Conservation (phyloP, 2,888 invertebrate species). For the Mesoligia furuncula region DNA sequence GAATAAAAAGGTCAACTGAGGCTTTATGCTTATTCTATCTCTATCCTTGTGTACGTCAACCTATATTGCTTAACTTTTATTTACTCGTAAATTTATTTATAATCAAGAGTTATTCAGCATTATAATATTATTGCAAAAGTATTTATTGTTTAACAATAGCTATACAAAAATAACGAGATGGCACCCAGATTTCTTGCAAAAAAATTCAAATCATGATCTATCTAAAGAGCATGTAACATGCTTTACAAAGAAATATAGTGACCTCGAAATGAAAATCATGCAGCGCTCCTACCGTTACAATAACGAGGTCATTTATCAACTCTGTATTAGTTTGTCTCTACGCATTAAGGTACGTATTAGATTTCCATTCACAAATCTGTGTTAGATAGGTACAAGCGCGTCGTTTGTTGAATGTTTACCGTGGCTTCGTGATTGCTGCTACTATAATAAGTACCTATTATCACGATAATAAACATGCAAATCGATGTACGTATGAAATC, state of each 20-base stretch:
- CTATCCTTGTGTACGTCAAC: slow-evolving; percentile 76
- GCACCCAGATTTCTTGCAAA: slow-evolving; percentile 62
- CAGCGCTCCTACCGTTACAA: slow-evolving; percentile 87
- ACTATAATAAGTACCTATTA: slow-evolving; percentile 63
- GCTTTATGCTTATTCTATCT: slow-evolving; percentile 72
- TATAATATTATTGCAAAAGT: slow-evolving; percentile 47
- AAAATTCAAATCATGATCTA: slow-evolving; percentile 77
- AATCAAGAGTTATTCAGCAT: slow-evolving; percentile 76
- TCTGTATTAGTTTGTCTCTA: slow-evolving; percentile 86
- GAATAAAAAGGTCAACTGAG: slow-evolving; percentile 73
- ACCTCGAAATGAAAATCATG: slow-evolving; percentile 89
- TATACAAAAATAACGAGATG: slow-evolving; percentile 15
- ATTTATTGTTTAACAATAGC: slow-evolving; percentile 25
- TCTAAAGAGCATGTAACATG: slow-evolving; percentile 84
- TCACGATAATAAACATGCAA: slow-evolving; percentile 65
- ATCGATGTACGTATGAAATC: slow-evolving; percentile 64
- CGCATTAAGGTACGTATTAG: slow-evolving; percentile 76
- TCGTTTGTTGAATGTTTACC: slow-evolving; percentile 50
- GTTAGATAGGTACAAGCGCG: slow-evolving; percentile 60
- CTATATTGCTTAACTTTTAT: slow-evolving; percentile 70
- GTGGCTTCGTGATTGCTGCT: slow-evolving; percentile 60
- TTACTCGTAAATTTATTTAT: slow-evolving; percentile 62
- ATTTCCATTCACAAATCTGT: slow-evolving; percentile 67
- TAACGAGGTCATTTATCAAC: slow-evolving; percentile 89
- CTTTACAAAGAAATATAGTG: slow-evolving; percentile 84